Evolutionary conservation across 2,797 vertebrate species (phyloP), one percentile per base, ranked within the genome.

Genomic region (Argya squamiceps): DNA sequence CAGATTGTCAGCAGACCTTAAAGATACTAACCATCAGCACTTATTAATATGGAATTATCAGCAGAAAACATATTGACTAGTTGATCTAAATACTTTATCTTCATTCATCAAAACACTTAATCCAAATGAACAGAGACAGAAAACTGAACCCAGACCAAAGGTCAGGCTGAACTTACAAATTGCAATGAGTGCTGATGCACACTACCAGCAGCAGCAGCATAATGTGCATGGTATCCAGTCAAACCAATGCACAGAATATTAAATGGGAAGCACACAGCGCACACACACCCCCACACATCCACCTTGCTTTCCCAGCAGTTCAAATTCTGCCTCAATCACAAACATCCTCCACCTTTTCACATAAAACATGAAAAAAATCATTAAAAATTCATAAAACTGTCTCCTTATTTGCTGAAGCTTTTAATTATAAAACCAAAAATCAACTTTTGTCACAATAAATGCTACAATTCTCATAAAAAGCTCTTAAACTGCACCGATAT

Each of bases 31-130:
- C 91, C 83, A 95, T 92, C 88, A 92, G 85, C 77, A 50, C 65
- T 88, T 95, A 94, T 92, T 96, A 97, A 95, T 95, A 95, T 65
- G 83, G 94, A 95, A 97, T 96, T 95, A 97, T 95, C 77, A 95
- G 83, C 17, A 23, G 91, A 95, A 96, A 96, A 90, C 67, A 84
- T 93, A 96, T 93, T 79, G 96, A 95, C 95, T 79, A 70, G 59
- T 70, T 79, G 85, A 95, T 96, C 93, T 88, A 88, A 96, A 94
- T 93, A 84, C 91, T 94, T 96, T 26, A 84, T 91, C 91, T 88
- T 93, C 89, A 93, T 95, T 95, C 96, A 93, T 96, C 96, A 92
- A 90, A 96, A 92, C 65, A 92, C 52, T 88, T 88, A 46, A 56
- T 81, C 67, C 74, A 96, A 92, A 96, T 67, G 88, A 84, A 86